Conservation (phyloP, 2,113 vertebrate species). For the Psilopogon haemacephalus region DNA sequence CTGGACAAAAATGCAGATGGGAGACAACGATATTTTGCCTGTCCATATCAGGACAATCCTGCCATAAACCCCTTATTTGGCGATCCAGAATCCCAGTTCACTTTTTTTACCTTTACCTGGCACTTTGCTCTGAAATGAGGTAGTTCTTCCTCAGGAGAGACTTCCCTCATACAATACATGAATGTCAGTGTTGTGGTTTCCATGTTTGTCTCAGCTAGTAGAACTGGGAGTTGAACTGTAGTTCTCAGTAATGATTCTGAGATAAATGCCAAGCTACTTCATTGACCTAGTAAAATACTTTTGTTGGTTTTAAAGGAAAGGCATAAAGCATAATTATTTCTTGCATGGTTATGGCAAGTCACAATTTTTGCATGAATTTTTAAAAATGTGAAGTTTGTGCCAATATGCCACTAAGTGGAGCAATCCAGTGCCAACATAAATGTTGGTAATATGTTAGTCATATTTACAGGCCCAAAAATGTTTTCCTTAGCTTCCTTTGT, state of each 20-base stretch:
- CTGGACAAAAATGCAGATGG: background rate
- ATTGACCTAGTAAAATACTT: slow-evolving; percentile 61
- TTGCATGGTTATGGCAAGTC: slow-evolving; percentile 15
- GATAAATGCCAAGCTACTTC: background rate
- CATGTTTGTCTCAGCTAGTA: background rate
- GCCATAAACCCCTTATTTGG: rapidly evolving
- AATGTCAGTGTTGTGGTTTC: background rate
- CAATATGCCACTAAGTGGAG: slow-evolving; percentile 13
- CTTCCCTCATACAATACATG: background rate
- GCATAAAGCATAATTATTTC: slow-evolving; percentile 36
- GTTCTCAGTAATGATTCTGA: background rate
- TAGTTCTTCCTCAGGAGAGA: background rate
- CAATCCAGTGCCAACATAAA: slow-evolving; percentile 27
- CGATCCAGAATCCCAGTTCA: background rate
- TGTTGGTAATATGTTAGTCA: background rate
- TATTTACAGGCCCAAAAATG: slow-evolving; percentile 24
- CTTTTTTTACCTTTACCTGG: background rate
- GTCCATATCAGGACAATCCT: background rate
- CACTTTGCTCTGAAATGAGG: background rate
- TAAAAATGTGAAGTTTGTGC: background rate
- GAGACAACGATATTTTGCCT: background rate
- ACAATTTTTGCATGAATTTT: slow-evolving; percentile 5
- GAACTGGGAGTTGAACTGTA: background rate
- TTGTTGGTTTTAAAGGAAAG: slow-evolving; percentile 38
- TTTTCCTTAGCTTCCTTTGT: background rate